Evolutionary conservation across 2,797 vertebrate species (phyloP).

Genomic region (Oryzias sinensis): DNA sequence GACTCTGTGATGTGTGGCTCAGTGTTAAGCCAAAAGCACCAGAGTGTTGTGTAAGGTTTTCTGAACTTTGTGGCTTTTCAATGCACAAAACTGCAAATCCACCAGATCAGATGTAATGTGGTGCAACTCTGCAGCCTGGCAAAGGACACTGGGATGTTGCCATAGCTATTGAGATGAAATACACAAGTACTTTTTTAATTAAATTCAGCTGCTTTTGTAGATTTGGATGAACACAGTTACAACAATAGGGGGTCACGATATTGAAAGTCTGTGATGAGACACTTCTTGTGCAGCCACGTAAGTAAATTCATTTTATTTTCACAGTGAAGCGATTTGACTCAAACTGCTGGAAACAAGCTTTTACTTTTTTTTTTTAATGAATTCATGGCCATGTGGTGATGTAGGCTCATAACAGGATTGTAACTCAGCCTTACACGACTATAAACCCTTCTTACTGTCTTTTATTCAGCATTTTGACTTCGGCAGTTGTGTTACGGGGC

Average conservation of each 20-base stretch:
- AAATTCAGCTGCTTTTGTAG: constrained; percentile 86
- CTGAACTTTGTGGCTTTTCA: constrained; percentile 37
- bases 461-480: constrained; percentile 49
- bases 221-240: constrained; percentile 80
- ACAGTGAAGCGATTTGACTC: constrained; percentile 74
- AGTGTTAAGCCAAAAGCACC: too few relatives aligned
- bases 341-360: constrained; percentile 49
- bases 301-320: constrained; percentile 67
- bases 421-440: constrained; percentile 40
- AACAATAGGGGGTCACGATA: constrained; percentile 81
- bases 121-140: constrained; percentile 61
- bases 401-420: constrained; percentile 63
- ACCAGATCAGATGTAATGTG: constrained; percentile 82
- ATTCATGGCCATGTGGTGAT: constrained; percentile 78
- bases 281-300: constrained; percentile 71
- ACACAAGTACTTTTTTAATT: constrained; percentile 88
- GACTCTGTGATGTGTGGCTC: too few relatives aligned
- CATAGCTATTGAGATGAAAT: constrained; percentile 90
- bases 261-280: constrained; percentile 80
- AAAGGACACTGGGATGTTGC: constrained; percentile 83
- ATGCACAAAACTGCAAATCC: constrained; percentile 58
- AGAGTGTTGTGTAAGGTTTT: neutral
- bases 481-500: constrained; percentile 50
- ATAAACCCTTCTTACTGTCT: constrained; percentile 59
- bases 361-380: constrained; percentile 21